A percentile compares a stretch with the other conserved stretches of the same genome.
These are phyloP conservation scores for Harlomillsia oculata DNA, from an alignment of 1,140 invertebrate species.

Conservation along the genomic window DNA sequence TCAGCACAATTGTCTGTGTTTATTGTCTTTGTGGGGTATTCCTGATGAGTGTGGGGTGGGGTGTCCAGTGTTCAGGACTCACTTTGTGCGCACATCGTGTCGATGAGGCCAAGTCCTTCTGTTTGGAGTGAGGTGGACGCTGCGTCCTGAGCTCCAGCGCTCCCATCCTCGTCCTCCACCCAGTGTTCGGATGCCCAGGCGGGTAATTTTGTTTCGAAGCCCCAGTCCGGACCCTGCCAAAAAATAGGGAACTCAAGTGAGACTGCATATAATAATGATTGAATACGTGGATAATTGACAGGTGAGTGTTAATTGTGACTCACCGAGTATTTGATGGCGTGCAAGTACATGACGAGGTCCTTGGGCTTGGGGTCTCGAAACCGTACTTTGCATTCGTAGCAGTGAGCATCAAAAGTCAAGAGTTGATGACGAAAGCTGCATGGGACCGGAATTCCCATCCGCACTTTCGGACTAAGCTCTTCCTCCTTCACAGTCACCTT, in stretches of 20 bases:
- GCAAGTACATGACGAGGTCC: conserved; percentile 89
- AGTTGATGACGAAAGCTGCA: conserved; percentile 59
- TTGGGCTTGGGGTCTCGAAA: conserved; percentile 81
- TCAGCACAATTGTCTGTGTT: too few relatives aligned
- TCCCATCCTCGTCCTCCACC: conserved; percentile 49
- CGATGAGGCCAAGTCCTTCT: too few relatives aligned
- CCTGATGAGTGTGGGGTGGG: too few relatives aligned
- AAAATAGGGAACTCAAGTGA: too few relatives aligned
- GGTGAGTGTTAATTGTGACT: conserved; percentile 11
- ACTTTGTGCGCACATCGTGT: not conserved
- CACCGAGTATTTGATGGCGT: conserved; percentile 82
- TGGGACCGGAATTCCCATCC: conserved; percentile 6
- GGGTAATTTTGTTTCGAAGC: conserved; percentile 76
- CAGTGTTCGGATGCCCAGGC: conserved; percentile 77
- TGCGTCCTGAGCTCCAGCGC: too few relatives aligned
- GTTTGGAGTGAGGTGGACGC: too few relatives aligned
- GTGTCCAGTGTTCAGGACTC: not conserved
- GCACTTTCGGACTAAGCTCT: not conserved
- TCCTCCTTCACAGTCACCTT: not conserved
- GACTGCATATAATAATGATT: too few relatives aligned
- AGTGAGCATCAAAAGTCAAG: conserved; percentile 71
- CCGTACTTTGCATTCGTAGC: conserved; percentile 82
- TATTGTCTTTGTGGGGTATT: too few relatives aligned
- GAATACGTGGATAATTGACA: too few relatives aligned
- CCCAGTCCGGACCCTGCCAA: conserved; percentile 70